These are phyloP conservation scores for Microhierax caerulescens DNA, from an alignment of 2,797 vertebrate species.

Conservation along the genomic window DNA sequence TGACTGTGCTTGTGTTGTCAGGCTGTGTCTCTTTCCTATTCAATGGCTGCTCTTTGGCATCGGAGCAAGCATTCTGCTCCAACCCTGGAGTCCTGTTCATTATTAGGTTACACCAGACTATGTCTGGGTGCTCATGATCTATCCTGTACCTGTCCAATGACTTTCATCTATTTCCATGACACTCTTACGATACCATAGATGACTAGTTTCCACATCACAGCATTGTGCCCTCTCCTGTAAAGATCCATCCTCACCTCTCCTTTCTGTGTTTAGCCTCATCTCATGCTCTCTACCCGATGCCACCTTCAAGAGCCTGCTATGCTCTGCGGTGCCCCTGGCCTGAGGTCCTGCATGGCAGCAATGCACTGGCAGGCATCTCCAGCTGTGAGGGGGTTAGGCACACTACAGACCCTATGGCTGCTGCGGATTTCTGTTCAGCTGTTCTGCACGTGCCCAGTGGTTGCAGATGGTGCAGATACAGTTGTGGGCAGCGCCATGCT, in stretches of 20 bases:
- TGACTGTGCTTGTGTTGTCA: not conserved
- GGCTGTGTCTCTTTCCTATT: not conserved
- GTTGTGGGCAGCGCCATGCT: too few relatives aligned
- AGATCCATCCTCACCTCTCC: not conserved
- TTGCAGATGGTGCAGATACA: not conserved
- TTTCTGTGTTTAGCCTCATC: not conserved
- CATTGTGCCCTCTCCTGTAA: not conserved
- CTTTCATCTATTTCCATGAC: not conserved
- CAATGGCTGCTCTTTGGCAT: not conserved
- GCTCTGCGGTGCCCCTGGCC: not conserved
- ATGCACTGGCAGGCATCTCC: not conserved
- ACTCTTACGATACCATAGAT: accelerated
- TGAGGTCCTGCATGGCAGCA: not conserved
- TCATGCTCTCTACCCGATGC: not conserved
- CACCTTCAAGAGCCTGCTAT: too few relatives aligned
- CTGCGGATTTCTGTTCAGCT: not conserved
- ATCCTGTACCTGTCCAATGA: not conserved
- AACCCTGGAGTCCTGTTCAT: not conserved
- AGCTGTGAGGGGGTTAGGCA: not conserved
- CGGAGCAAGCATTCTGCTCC: not conserved
- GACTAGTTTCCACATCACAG: not conserved
- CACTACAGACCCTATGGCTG: not conserved
- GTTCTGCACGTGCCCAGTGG: accelerated
- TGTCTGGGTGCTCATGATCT: not conserved
- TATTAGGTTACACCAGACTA: not conserved